These are phyloP conservation scores for Trachelus iudaicus DNA, from an alignment of 2,888 invertebrate genomes.

Conservation along the genomic window DNA sequence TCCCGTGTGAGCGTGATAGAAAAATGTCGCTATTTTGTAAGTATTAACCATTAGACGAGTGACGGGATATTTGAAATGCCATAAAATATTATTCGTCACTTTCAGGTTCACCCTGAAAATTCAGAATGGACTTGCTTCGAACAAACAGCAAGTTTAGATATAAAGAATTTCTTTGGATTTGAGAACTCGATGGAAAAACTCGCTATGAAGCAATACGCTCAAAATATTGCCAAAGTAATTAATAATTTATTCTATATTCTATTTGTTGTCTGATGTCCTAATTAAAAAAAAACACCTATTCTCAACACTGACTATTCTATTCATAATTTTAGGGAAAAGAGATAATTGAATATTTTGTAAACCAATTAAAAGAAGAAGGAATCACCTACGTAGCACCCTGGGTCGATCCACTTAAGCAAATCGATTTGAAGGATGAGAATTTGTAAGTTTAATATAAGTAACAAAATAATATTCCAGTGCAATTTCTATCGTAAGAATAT, in stretches of 20 bases:
- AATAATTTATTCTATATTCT: background rate
- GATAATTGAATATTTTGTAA: slow-evolving; percentile 90
- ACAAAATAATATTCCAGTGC: background rate
- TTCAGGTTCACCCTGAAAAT: slow-evolving; percentile 92
- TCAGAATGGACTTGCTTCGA: slow-evolving; percentile 96
- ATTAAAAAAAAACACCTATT: background rate
- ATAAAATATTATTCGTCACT: slow-evolving; percentile 5
- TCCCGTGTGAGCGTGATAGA: slow-evolving; percentile 86
- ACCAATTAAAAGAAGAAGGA: slow-evolving; percentile 80
- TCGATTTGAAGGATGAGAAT: slow-evolving; percentile 30
- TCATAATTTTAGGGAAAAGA: slow-evolving; percentile 81
- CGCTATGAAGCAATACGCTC: slow-evolving; percentile 94
- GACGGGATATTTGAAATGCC: background rate
- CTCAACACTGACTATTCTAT: background rate
- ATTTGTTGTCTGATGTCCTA: background rate
- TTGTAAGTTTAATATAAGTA: slow-evolving; percentile 22
- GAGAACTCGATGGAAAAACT: slow-evolving; percentile 95
- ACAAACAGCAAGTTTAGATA: slow-evolving; percentile 90
- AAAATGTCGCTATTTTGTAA: slow-evolving; percentile 88
- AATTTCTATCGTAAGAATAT: slow-evolving; percentile 8
- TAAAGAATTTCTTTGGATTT: slow-evolving; percentile 94
- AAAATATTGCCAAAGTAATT: slow-evolving; percentile 79
- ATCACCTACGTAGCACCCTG: slow-evolving; percentile 75
- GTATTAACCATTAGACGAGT: slow-evolving; percentile 54
- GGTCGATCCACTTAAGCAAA: slow-evolving; percentile 56